Evolutionary conservation across 2,888 invertebrate species (phyloP), one percentile per base, ranked within the genome.

Genomic region (Myopa testacea): DNA sequence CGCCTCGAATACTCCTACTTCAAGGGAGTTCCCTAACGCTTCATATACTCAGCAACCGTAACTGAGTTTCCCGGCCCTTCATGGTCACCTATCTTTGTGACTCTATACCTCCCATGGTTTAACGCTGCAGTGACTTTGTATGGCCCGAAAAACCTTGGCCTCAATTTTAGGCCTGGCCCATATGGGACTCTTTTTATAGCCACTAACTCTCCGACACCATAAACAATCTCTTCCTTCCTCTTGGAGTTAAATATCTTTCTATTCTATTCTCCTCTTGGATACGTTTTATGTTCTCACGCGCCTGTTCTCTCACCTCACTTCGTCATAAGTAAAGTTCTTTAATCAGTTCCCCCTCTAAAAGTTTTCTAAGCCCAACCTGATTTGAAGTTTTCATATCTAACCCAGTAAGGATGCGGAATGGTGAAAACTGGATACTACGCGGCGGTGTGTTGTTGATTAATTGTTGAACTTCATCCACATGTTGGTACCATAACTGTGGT

Each of bases 401-500:
- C 4, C 75, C 75, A 12, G 75, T 75, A 19, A 75, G 26, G 3
- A 78, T 45, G 19, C 19, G 52, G 62, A 78, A 78, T 40, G 78
- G 78, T 10, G 78, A 58, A 26, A 58, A 60, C 58, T 72, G 75
- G 0, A 75, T 78, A 37, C 78, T 78, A 40, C 78, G 70, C 2
- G 78, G 71, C 10, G 75, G 75, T 1, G 78, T 72, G 37, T n/a
- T 75, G 38, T 78, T 78, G 40, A 78, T 72, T 14, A 8, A 50
- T 45, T 70, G 75, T 60, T 78, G 75, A 37, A 75, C 40, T 4
- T 38, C 65, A 14, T 71, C 80, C 12, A 86, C 78, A 60, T 81
- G 45, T 80, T 82, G 83, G 77, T 84, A 85, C 86, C 86, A 88
- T 34, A 84, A 81, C 4, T 76, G 76, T 2, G 86, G 85, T 12